These are phyloP conservation scores for Microtus californicus DNA, from an alignment of 2,797 vertebrate species.

Conservation along the genomic window DNA sequence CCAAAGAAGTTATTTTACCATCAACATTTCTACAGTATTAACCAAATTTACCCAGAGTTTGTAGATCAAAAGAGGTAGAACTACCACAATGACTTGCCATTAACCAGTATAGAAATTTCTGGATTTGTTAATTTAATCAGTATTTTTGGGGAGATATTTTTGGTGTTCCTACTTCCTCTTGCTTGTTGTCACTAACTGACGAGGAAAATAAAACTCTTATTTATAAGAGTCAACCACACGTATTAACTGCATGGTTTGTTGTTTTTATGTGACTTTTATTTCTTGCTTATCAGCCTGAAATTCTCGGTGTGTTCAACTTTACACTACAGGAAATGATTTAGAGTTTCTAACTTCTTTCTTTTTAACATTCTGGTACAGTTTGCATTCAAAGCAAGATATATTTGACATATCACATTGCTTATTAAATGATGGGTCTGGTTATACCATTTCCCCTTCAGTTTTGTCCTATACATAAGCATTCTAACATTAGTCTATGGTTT, in stretches of 20 bases:
- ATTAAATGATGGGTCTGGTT: constrained; percentile 2
- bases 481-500: neutral
- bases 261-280: neutral
- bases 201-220: neutral
- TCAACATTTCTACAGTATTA: neutral
- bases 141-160: neutral
- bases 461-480: neutral
- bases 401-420: constrained; percentile 1
- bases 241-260: neutral
- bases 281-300: neutral
- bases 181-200: neutral
- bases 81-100: neutral
- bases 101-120: neutral
- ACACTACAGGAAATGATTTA: neutral
- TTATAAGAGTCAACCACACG: neutral
- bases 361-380: neutral
- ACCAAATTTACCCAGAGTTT: neutral
- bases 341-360: neutral
- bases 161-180: neutral
- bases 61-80: neutral
- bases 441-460: neutral
- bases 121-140: constrained; percentile 20
- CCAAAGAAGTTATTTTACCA: neutral
- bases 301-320: neutral
- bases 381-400: constrained; percentile 3